These are phyloP conservation scores for Colinus virginianus DNA, from an alignment of 2,113 vertebrate genomes.

Conservation along the genomic window DNA sequence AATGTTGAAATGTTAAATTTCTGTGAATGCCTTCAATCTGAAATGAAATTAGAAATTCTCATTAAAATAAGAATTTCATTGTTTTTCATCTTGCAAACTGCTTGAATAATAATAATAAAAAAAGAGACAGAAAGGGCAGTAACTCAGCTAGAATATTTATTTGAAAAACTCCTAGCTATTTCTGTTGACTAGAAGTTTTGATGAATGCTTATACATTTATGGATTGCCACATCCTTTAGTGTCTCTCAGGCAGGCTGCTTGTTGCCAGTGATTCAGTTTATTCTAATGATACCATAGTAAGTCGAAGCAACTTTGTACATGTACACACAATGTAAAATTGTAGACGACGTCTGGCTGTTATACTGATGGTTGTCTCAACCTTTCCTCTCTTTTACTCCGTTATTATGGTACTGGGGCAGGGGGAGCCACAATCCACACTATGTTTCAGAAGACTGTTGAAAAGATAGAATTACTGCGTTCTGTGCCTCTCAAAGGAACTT, in stretches of 20 bases:
- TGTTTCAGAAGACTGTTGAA: not conserved
- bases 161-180: not conserved
- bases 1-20: not conserved
- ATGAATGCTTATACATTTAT: not conserved
- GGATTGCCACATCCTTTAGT: not conserved
- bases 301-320: not conserved
- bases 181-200: not conserved
- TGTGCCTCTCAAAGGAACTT: not conserved
- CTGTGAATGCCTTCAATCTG: not conserved
- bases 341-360: not conserved
- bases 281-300: not conserved
- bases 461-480: not conserved
- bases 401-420: fast-evolving
- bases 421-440: fast-evolving
- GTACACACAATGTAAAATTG: not conserved
- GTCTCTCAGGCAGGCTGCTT: not conserved
- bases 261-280: not conserved
- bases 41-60: not conserved
- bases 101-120: not conserved
- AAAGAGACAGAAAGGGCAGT: not conserved
- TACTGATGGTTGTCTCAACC: not conserved
- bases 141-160: not conserved
- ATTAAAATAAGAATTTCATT: not conserved
- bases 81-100: not conserved
- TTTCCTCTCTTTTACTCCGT: fast-evolving